Evolutionary conservation across 2,888 invertebrate genomes (phyloP).

Genomic region (Deladenus siricidicola): DNA sequence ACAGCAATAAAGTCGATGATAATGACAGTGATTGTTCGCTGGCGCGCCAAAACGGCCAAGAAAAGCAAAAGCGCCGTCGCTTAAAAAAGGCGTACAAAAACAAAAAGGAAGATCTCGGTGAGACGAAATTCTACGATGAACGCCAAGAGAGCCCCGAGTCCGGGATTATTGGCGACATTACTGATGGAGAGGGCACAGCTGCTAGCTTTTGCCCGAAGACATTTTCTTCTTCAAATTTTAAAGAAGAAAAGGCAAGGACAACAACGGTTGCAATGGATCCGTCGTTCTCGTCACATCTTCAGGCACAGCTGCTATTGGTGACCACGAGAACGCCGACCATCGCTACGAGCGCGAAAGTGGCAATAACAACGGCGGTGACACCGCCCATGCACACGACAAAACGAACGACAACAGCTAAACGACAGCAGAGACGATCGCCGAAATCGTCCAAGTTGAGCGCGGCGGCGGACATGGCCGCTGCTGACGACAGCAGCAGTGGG

Average conservation of each 20-base stretch:
- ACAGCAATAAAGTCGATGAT: too few species aligned
- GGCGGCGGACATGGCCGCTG: neutral
- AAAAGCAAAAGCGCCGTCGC: neutral
- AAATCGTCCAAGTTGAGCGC: constrained; percentile 2
- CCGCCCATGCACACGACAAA: neutral
- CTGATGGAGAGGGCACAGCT: neutral
- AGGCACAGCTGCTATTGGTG: neutral
- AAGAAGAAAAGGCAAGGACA: neutral
- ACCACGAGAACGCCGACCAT: neutral
- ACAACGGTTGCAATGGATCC: neutral
- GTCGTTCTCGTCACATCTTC: too few species aligned
- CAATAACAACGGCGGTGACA: neutral
- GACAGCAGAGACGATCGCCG: too few species aligned
- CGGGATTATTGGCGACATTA: neutral
- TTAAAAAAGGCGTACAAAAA: too few species aligned
- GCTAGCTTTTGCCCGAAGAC: too few species aligned
- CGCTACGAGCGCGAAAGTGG: neutral
- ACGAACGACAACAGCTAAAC: neutral
- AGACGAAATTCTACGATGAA: neutral
- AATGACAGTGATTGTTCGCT: too few species aligned
- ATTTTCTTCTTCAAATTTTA: too few species aligned
- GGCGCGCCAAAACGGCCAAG: neutral
- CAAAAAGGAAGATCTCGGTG: too few species aligned
- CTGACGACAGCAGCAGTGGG: neutral
- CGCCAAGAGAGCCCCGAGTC: neutral